These are phyloP conservation scores for Poeciliopsis presidionis DNA, from an alignment of 2,797 vertebrate species.

Conservation along the genomic window DNA sequence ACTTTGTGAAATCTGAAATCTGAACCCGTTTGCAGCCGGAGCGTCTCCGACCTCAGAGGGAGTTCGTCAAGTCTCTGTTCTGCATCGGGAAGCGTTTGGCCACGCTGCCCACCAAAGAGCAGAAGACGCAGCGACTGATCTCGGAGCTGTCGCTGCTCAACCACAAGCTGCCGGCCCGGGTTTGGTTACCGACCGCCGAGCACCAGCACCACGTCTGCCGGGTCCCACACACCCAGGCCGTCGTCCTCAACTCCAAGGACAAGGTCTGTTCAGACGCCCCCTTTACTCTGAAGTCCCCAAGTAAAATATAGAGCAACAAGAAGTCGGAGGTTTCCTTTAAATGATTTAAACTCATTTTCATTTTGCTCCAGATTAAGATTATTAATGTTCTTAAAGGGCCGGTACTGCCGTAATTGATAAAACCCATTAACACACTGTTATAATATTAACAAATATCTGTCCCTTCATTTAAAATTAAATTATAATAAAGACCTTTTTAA, in stretches of 20 bases:
- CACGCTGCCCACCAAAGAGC: constrained; percentile 93
- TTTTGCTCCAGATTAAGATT: no score
- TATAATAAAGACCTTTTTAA: no score
- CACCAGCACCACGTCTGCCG: constrained; percentile 86
- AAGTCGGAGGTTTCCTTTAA: no score
- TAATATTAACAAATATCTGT: no score
- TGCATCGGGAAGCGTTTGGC: constrained; percentile 93
- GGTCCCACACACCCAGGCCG: constrained; percentile 89
- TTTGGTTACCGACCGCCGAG: constrained; percentile 91
- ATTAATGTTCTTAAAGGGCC: no score
- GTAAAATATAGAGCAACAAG: neutral
- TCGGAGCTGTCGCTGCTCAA: constrained; percentile 93
- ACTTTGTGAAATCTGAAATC: neutral
- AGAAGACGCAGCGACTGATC: constrained; percentile 93
- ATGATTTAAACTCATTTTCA: no score
- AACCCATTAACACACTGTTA: no score
- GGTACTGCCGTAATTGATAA: no score
- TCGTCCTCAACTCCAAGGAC: constrained; percentile 96
- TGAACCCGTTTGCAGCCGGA: constrained; percentile 77
- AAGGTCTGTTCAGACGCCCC: constrained; percentile 79
- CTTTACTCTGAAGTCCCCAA: neutral
- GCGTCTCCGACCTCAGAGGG: constrained; percentile 91
- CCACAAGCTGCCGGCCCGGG: constrained; percentile 91
- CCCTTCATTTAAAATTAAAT: no score
- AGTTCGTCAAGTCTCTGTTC: constrained; percentile 94